Evolutionary conservation across 2,797 vertebrate species (phyloP), one percentile per base, ranked within the genome.

Genomic region (Myioborus melanocephalus): DNA sequence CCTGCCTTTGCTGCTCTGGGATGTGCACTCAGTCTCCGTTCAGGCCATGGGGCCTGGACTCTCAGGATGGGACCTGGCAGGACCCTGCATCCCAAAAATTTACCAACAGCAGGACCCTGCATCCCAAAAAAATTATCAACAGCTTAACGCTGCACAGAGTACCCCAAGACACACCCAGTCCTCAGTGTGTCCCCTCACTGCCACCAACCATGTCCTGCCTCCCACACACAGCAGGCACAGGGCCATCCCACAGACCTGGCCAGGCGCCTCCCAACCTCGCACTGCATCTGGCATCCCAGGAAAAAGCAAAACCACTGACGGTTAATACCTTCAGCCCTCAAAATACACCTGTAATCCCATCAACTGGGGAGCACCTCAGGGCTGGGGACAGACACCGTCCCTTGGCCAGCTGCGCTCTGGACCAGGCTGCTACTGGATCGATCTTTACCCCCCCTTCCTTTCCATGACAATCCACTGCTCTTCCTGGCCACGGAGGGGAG

Each of bases 21-120:
- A 66, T 35, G 26, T 35, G 53, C 0, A 0, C 32, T 64, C 2
- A 0, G 13, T 32, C 37, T 49, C 44, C 2, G 2, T 9, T 41
- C 75, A 53, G 66, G 44, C 50, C 10, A 8, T 3, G 5, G 34
- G 37, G 27, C 39, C 47, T 60, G 70, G 13, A 47, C 15, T 39
- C 35, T n/a, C 30, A 39, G 37, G 10, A 53, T 1, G 1, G 56
- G 22, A 72, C 14, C 47, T 34, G 68, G 30, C 53, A 53, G 46
- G 43, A 20, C 9, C 3, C 43, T 34, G 46, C n/a, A 41, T 24
- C 23, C 75, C 69, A 0, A 15, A 63, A 26, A 59, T 28, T 18
- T 5, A 35, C 18, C 66, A 22, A 34, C 22, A 37, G 61, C 59
- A 53, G 46, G 41, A 15, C 12, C 3, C 39, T 37, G 44, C n/a